A percentile compares a stretch with the other conserved stretches of the same genome.
These are phyloP conservation scores for Gouania willdenowi DNA, from an alignment of 2,797 vertebrate genomes.

Conservation along the genomic window DNA sequence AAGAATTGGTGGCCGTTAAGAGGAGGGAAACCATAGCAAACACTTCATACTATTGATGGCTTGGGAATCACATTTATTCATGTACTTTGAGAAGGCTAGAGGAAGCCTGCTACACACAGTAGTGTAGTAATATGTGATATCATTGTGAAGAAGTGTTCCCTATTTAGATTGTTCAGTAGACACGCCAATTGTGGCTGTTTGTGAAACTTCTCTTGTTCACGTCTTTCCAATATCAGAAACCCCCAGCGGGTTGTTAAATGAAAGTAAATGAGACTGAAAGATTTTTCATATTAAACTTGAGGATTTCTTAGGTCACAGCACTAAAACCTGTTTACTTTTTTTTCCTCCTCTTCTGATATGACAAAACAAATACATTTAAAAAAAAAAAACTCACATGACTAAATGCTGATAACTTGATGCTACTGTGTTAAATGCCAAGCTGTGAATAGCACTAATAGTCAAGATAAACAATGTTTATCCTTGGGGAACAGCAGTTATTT, in stretches of 20 bases:
- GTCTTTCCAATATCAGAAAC: too few relatives aligned
- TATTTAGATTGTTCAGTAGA: too few relatives aligned
- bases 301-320: too few relatives aligned
- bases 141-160: too few relatives aligned
- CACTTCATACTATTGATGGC: not conserved
- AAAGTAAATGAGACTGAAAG: too few relatives aligned
- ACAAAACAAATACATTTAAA: too few relatives aligned
- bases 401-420: not conserved
- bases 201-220: not conserved
- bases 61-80: conserved; percentile 4
- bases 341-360: too few relatives aligned
- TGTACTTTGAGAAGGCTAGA: not conserved
- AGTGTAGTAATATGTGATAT: not conserved
- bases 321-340: too few relatives aligned
- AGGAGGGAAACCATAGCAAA: conserved; percentile 14
- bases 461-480: not conserved
- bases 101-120: not conserved
- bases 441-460: not conserved
- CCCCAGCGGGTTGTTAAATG: too few relatives aligned
- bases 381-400: not conserved
- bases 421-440: conserved; percentile 4
- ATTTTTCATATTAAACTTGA: too few relatives aligned
- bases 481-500: not conserved
- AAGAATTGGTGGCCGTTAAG: conserved; percentile 14
- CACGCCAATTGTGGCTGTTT: not conserved